These are phyloP conservation scores for Delichon dasypus DNA, from an alignment of 2,797 vertebrate species.

Conservation along the genomic window DNA sequence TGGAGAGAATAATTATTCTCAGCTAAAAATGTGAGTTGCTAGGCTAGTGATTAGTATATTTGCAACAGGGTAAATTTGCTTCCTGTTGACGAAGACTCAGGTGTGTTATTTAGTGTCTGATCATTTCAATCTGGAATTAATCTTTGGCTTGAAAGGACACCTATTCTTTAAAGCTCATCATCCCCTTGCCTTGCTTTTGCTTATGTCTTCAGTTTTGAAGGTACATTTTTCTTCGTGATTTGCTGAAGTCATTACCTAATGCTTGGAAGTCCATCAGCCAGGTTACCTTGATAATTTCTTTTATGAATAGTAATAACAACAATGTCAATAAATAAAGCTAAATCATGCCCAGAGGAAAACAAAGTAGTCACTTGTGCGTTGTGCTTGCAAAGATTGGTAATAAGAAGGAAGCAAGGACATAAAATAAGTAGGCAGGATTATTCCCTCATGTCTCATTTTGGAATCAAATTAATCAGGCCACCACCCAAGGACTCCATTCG, in stretches of 20 bases:
- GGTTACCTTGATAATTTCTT: constrained; percentile 39
- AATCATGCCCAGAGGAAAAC: constrained; percentile 10
- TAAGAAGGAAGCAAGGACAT: neutral
- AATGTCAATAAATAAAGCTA: constrained; percentile 16
- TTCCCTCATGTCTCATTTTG: neutral
- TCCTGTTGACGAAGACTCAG: neutral
- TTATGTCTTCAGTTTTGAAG: neutral
- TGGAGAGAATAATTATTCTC: constrained; percentile 63
- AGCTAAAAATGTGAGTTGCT: constrained; percentile 32
- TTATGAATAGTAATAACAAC: constrained; percentile 21
- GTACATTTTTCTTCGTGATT: constrained; percentile 25
- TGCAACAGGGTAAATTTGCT: constrained; percentile 43
- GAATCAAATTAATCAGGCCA: neutral
- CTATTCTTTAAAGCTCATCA: neutral
- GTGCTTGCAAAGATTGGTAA: neutral
- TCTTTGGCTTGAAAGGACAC: neutral
- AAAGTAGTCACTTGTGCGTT: neutral
- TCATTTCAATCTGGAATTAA: constrained; percentile 25
- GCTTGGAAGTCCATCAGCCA: constrained; percentile 4
- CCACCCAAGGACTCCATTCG: neutral
- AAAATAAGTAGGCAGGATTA: neutral
- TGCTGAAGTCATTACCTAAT: constrained; percentile 21
- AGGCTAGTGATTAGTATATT: constrained; percentile 55
- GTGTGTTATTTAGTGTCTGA: neutral
- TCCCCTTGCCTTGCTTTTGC: neutral